Evolutionary conservation across 2,888 invertebrate genomes (phyloP).

Genomic region (Balanococcus diminutus): DNA sequence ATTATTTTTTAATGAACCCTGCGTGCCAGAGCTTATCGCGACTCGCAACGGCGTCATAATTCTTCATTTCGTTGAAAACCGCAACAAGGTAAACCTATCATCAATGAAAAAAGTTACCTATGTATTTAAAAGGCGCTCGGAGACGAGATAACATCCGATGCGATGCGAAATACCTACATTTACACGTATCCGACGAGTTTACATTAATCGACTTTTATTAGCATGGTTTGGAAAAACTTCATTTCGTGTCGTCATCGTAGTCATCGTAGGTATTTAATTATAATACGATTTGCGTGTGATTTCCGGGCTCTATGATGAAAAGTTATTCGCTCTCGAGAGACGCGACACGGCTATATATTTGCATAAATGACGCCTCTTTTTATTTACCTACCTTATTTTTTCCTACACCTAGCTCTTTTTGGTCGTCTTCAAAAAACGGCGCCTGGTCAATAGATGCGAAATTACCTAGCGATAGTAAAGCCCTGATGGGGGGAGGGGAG

Average conservation of each 20-base stretch:
- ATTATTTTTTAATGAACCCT: slow-evolving; percentile 29
- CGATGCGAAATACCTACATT: not conserved
- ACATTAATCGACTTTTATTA: not conserved
- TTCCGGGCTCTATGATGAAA: not conserved
- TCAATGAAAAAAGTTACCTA: not conserved
- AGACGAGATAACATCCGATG: not conserved
- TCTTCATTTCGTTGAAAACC: slow-evolving; percentile 31
- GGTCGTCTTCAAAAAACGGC: not conserved
- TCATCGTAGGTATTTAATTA: not conserved
- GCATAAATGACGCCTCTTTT: not conserved
- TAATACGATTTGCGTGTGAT: not conserved
- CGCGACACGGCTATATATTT: not conserved
- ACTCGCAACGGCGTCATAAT: slow-evolving; percentile 12
- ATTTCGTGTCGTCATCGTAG: not conserved
- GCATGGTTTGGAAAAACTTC: not conserved
- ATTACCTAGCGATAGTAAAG: not conserved
- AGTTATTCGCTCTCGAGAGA: not conserved
- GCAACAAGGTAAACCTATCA: slow-evolving; percentile 23
- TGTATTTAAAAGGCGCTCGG: not conserved
- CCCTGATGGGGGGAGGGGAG: not conserved
- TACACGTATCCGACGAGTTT: not conserved
- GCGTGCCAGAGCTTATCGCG: not conserved
- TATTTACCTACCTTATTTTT: not conserved
- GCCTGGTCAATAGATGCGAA: not conserved
- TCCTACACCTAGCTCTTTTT: not conserved